A percentile compares a stretch with the other conserved stretches of the same genome.
phyloP scores from a whole-genome alignment of 2,888 invertebrate species.

The Scaptomyza flava region DNA sequence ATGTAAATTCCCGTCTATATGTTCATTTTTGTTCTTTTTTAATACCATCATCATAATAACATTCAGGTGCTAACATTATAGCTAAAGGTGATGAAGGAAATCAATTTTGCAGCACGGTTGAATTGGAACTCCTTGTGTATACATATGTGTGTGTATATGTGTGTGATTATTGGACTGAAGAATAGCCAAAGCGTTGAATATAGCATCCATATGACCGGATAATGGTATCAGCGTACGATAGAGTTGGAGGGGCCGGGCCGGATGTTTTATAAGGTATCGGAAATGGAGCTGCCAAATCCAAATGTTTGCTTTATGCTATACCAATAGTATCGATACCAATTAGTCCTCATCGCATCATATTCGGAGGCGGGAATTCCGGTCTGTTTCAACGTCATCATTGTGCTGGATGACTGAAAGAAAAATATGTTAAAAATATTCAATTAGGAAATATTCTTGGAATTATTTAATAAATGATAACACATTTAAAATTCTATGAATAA shows the following conservation, averaged over 20 bases:
- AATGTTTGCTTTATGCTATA: conserved; percentile 91
- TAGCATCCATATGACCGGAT: conserved; percentile 11
- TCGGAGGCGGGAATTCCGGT: conserved; percentile 93
- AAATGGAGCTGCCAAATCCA: conserved; percentile 80
- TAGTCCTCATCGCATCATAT: conserved; percentile 91
- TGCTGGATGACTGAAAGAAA: conserved; percentile 90
- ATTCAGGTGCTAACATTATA: conserved; percentile 55
- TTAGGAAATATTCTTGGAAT: not conserved
- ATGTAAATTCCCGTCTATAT: conserved; percentile 7
- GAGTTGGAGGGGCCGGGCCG: not conserved
- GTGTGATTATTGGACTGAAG: conserved; percentile 5
- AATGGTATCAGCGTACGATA: not conserved
- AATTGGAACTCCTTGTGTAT: conserved; percentile 22
- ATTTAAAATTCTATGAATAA: too few relatives aligned
- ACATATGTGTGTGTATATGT: not conserved
- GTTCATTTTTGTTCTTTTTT: conserved; percentile 11
- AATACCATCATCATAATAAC: conserved; percentile 26
- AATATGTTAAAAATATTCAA: not conserved
- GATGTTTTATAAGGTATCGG: conserved; percentile 57
- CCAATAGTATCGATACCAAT: conserved; percentile 98
- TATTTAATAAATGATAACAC: too few relatives aligned
- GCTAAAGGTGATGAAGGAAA: conserved; percentile 36
- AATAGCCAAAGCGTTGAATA: conserved; percentile 9
- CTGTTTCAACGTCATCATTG: conserved; percentile 92
- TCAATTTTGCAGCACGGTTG: not conserved